Evolutionary conservation across 2,888 invertebrate species (phyloP), one percentile per base, ranked within the genome.

Genomic region (Pharmacophagus antenor): DNA sequence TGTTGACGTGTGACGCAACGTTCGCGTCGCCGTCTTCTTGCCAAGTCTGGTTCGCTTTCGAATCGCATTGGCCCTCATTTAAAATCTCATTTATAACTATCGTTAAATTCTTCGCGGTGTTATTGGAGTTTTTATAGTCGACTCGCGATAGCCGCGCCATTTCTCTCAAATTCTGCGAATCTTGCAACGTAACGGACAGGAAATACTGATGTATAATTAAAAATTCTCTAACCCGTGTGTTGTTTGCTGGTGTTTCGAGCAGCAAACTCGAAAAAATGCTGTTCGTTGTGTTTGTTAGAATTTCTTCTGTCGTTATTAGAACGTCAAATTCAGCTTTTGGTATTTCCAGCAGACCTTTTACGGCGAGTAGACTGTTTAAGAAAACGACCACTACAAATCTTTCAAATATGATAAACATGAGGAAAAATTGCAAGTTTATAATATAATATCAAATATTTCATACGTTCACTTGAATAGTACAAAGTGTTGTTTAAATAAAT

Each of bases 201-300:
- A 86, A 80, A 62, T 73, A 78, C 48, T 82, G 77, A 65, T 82
- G 79, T 49, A 82, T 72, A 37, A 65, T 64, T 1, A 74, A 67
- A 62, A 75, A 80, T 42, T 82, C 75, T 57, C 68, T 71, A 17
- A 80, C 63, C 56, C 66, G 76, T 2, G 66, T 63, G 44, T 69
- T 74, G 17, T 68, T 63, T 37, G 70, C 69, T 2, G 63, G 57
- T 41, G 63, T 65, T 49, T 67, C 69, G 7, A 83, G 59, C 59
- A 72, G 74, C 0, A 86, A 65, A 54, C 41, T 65, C 12, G 67
- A 62, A 63, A 87, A 82, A 54, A 87, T 56, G 49, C 71, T 65
- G 58, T 82, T 80, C 1, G 77, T 70, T 2, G 72, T 75, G n/a
- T 71, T 65, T 20, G 73, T 72, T 50, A 81, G 67, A 6, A 66